phyloP scores from a whole-genome alignment of 2,797 vertebrate genomes.

The Leptodactylus fallax region DNA sequence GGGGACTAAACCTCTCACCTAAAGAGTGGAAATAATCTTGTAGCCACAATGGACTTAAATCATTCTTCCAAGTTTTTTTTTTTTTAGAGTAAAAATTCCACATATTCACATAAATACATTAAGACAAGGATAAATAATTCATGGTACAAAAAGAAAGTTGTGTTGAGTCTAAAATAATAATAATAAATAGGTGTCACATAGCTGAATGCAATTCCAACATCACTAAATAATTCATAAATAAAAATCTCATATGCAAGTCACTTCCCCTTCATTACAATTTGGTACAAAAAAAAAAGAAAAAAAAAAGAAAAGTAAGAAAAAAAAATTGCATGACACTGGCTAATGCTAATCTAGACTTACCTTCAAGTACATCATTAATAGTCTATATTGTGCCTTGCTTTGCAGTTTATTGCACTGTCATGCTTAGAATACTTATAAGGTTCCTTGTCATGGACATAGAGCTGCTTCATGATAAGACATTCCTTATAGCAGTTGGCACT shows the following conservation, averaged over 20 bases:
- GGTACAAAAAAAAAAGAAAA: slow-evolving; percentile 60
- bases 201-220: slow-evolving; percentile 85
- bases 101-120: slow-evolving; percentile 95
- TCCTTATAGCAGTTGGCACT: slow-evolving; percentile 81
- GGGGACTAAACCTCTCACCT: slow-evolving; percentile 81
- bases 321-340: slow-evolving; percentile 74
- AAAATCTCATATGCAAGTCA: slow-evolving; percentile 75
- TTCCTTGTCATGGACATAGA: slow-evolving; percentile 80
- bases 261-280: slow-evolving; percentile 71
- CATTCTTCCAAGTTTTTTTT: slow-evolving; percentile 82
- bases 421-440: slow-evolving; percentile 72
- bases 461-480: slow-evolving; percentile 76
- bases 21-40: slow-evolving; percentile 75
- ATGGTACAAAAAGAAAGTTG: slow-evolving; percentile 83
- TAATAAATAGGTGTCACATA: slow-evolving; percentile 96
- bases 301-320: slow-evolving; percentile 17
- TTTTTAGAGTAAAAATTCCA: slow-evolving; percentile 75
- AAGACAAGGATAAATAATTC: slow-evolving; percentile 98
- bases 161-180: slow-evolving; percentile 92
- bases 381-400: slow-evolving; percentile 72
- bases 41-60: slow-evolving; percentile 73
- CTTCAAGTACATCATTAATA: slow-evolving; percentile 90
- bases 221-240: slow-evolving; percentile 89
- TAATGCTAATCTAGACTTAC: slow-evolving; percentile 88
- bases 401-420: slow-evolving; percentile 76